Conservation (phyloP, 2,113 vertebrate genomes). For the Pungitius pungitius region DNA sequence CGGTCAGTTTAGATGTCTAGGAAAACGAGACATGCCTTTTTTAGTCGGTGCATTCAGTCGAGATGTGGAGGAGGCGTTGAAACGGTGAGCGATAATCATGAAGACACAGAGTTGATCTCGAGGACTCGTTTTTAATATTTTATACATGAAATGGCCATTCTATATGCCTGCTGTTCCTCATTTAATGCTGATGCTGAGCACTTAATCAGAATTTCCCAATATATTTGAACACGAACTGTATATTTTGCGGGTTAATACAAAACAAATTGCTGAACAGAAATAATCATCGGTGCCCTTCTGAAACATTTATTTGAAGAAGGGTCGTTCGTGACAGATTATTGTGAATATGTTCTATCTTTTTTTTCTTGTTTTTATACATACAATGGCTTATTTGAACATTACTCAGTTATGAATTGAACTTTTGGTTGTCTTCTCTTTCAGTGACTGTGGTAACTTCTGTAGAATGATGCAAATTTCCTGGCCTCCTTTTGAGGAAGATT, state of each 20-base stretch:
- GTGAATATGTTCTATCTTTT: conserved; percentile 57
- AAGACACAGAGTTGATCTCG: conserved; percentile 57
- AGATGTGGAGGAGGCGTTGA: conserved; percentile 56
- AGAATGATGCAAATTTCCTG: conserved; percentile 20
- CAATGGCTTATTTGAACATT: conserved; percentile 30
- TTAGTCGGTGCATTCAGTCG: conserved; percentile 68
- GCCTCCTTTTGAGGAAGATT: conserved; percentile 24
- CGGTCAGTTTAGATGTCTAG: conserved; percentile 28
- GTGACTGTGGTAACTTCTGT: conserved; percentile 25
- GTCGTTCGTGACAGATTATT: conserved; percentile 24
- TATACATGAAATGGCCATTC: conserved; percentile 46
- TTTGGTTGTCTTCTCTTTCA: conserved; percentile 25
- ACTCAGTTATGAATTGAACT: conserved; percentile 18
- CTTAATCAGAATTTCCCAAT: conserved; percentile 31
- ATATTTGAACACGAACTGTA: conserved; percentile 4
- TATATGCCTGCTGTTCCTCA: conserved; percentile 47
- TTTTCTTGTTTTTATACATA: conserved; percentile 8
- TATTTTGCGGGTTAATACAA: conserved; percentile 15
- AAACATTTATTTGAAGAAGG: conserved; percentile 32
- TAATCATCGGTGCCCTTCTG: conserved; percentile 26
- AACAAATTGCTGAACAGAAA: conserved; percentile 11
- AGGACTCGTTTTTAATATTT: conserved; percentile 55
- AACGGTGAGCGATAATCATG: conserved; percentile 68
- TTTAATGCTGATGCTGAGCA: conserved; percentile 47
- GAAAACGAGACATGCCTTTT: conserved; percentile 58